These are phyloP conservation scores for Tipula vernalis DNA, from an alignment of 2,888 invertebrate genomes.

Conservation along the genomic window DNA sequence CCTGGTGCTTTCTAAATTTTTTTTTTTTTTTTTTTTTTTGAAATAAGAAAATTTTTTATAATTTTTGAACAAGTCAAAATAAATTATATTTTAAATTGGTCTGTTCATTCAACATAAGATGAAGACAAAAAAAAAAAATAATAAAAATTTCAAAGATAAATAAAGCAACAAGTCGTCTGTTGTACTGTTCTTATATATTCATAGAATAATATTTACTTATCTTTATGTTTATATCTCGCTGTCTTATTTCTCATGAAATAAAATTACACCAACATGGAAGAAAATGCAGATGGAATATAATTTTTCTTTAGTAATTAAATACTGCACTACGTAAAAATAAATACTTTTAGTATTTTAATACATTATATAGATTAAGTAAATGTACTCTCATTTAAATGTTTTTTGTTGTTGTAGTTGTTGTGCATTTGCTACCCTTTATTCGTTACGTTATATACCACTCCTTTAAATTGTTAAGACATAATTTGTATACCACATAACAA, in stretches of 20 bases:
- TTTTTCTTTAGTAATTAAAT: not conserved
- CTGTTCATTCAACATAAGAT: not conserved
- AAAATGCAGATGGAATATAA: not conserved
- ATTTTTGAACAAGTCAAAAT: not conserved
- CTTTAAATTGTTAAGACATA: too few relatives aligned
- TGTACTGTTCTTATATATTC: too few relatives aligned
- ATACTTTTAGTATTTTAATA: not conserved
- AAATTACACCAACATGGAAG: too few relatives aligned
- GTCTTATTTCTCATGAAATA: not conserved
- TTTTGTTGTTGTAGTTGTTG: not conserved
- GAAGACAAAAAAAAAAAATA: not conserved
- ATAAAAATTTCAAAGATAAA: not conserved
- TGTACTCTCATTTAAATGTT: not conserved
- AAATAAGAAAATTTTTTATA: not conserved
- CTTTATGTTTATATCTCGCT: not conserved
- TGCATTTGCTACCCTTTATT: not conserved
- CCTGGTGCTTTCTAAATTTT: not conserved
- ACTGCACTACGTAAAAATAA: not conserved
- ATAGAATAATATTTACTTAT: not conserved
- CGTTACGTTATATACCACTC: not conserved
- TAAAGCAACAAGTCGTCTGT: not conserved
- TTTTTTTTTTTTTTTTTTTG: not conserved
- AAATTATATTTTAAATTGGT: not conserved
- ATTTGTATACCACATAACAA: not conserved
- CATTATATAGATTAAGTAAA: not conserved